Conservation (phyloP, 2,113 vertebrate genomes). For the Leptobrachium leishanense region DNA sequence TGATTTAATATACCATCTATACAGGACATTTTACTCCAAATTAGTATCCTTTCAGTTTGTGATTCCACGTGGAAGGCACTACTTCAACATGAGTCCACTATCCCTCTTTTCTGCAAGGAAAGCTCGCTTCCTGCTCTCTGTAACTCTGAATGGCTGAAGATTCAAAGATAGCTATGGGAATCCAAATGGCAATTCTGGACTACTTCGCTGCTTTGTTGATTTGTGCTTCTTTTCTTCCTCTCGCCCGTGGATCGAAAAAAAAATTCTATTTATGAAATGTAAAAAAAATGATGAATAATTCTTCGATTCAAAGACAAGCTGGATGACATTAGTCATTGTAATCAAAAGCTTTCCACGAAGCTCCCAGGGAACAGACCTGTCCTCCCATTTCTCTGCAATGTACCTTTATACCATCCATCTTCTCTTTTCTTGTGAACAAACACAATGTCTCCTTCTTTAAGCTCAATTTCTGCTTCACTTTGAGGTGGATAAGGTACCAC, state of each 20-base stretch:
- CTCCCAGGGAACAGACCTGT: slow-evolving; percentile 95
- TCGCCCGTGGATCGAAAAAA: not conserved
- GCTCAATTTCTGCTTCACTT: slow-evolving; percentile 96
- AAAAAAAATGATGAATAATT: not conserved
- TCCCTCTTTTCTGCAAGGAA: slow-evolving; percentile 41
- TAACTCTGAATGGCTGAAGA: slow-evolving; percentile 55
- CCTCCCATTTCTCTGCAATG: slow-evolving; percentile 91
- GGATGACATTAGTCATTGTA: not conserved
- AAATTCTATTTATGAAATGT: not conserved
- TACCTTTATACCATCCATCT: slow-evolving; percentile 98
- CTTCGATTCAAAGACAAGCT: slow-evolving; percentile 10
- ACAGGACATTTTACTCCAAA: slow-evolving; percentile 60
- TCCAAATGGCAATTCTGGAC: slow-evolving; percentile 63
- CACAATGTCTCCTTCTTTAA: slow-evolving; percentile 94
- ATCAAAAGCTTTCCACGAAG: slow-evolving; percentile 97
- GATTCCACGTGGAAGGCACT: slow-evolving; percentile 65
- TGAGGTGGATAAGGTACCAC: slow-evolving; percentile 95
- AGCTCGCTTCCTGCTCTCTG: slow-evolving; percentile 42
- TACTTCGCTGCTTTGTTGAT: slow-evolving; percentile 48
- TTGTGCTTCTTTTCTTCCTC: slow-evolving; percentile 60
- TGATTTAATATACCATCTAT: slow-evolving; percentile 63
- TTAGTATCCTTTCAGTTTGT: slow-evolving; percentile 55
- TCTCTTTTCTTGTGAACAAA: slow-evolving; percentile 97
- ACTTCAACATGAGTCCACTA: slow-evolving; percentile 61
- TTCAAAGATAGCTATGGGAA: slow-evolving; percentile 56